Evolutionary conservation across 2,888 invertebrate genomes (phyloP).

Genomic region (Pollenia amentaria): DNA sequence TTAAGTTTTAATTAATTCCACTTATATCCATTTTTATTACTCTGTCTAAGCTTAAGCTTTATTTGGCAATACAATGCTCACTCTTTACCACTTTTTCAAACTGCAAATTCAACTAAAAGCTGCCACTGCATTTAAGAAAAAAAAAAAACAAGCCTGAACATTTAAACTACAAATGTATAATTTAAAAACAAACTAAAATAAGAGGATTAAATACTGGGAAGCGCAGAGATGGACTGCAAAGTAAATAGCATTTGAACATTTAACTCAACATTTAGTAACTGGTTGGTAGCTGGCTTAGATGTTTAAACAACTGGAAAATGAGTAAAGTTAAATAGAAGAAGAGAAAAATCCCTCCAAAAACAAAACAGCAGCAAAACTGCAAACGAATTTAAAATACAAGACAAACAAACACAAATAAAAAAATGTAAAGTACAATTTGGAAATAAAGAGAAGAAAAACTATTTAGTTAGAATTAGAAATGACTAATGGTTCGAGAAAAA

Average conservation of each 20-base stretch:
- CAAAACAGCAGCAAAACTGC: background rate
- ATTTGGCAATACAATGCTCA: slow-evolving; percentile 42
- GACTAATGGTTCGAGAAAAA: slow-evolving; percentile 28
- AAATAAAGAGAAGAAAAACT: background rate
- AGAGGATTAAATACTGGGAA: slow-evolving; percentile 61
- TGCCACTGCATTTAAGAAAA: slow-evolving; percentile 5
- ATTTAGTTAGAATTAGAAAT: background rate
- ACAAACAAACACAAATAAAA: background rate
- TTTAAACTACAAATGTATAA: slow-evolving; percentile 25
- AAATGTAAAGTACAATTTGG: background rate
- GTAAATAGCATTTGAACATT: slow-evolving; percentile 9
- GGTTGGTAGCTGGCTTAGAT: slow-evolving; percentile 22
- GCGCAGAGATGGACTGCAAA: slow-evolving; percentile 16
- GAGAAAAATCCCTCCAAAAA: slow-evolving; percentile 16
- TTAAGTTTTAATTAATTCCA: slow-evolving; percentile 71
- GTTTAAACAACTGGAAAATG: slow-evolving; percentile 65
- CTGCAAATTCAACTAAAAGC: background rate
- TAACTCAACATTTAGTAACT: slow-evolving; percentile 7
- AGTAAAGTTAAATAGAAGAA: slow-evolving; percentile 46
- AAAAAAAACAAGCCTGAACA: background rate
- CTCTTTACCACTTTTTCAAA: background rate
- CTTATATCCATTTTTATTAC: slow-evolving; percentile 58
- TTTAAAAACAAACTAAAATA: slow-evolving; percentile 65
- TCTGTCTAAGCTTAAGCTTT: slow-evolving; percentile 65
- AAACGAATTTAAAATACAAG: slow-evolving; percentile 16